Percentiles rank a stretch among this genome's conserved stretches.
Conservation (phyloP, 2,797 vertebrate species). For the Aplochiton taeniatus region DNA sequence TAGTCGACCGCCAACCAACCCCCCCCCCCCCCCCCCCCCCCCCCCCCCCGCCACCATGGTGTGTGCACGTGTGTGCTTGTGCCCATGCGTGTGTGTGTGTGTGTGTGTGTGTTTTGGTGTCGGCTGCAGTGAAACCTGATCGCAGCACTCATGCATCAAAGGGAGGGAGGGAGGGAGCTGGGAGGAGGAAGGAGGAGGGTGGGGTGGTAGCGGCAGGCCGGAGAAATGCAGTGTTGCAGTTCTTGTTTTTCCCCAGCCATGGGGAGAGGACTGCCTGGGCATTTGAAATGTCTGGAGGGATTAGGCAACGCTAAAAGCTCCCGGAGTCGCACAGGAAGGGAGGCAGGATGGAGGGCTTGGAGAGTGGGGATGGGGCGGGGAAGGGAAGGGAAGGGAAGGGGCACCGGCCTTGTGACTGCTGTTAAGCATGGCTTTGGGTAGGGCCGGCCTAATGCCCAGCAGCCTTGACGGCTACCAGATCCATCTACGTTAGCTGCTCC, state of each 20-base stretch:
- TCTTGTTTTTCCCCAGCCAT: conserved; percentile 62
- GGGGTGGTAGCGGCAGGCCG: conserved; percentile 49
- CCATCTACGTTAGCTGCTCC: conserved; percentile 10
- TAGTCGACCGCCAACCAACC: conserved; percentile 54
- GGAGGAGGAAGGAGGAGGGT: conserved; percentile 46
- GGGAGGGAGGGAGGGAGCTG: conserved; percentile 41
- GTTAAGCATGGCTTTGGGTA: conserved; percentile 15
- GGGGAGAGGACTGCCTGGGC: conserved; percentile 49
- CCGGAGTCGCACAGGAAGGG: conserved; percentile 41
- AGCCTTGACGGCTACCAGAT: neutral
- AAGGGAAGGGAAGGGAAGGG: neutral
- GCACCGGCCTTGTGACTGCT: conserved; percentile 6
- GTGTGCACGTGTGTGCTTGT: conserved; percentile 1
- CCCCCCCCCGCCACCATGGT: conserved; percentile 53
- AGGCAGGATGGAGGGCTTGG: conserved; percentile 28
- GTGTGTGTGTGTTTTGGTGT: conserved; percentile 33
- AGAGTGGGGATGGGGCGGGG: conserved; percentile 2
- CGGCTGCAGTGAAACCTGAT: conserved; percentile 74
- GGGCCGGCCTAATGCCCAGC: no score
- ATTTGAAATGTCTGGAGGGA: conserved; percentile 68
- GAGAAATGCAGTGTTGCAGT: conserved; percentile 77
- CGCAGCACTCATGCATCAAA: conserved; percentile 72
- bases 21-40: conserved; percentile 41
- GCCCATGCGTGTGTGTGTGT: conserved; percentile 12
- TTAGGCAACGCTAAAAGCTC: conserved; percentile 53